These are phyloP conservation scores for Formica aserva DNA, from an alignment of 2,888 invertebrate genomes.

Conservation along the genomic window DNA sequence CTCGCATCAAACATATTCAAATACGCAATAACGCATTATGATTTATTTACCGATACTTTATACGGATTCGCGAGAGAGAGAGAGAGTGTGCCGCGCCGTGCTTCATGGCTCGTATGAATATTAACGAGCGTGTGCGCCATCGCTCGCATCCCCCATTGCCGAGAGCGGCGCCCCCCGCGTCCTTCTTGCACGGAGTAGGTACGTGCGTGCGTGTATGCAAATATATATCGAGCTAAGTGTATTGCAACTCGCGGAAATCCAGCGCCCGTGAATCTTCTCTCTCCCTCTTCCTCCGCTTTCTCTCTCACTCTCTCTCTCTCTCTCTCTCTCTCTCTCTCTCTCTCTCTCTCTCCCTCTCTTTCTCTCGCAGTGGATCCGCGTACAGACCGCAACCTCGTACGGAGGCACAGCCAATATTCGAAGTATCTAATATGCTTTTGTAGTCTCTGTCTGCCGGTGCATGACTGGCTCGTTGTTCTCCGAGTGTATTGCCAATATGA, in stretches of 20 bases:
- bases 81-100: constrained; percentile 66
- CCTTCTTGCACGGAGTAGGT: constrained; percentile 71
- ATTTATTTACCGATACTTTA: constrained; percentile 83
- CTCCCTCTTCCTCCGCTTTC: constrained; percentile 44
- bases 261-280: constrained; percentile 66
- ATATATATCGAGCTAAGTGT: constrained; percentile 77
- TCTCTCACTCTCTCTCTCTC: constrained; percentile 27
- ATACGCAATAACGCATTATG: constrained; percentile 81
- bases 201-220: constrained; percentile 74
- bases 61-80: constrained; percentile 65
- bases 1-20: constrained; percentile 81
- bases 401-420: constrained; percentile 79
- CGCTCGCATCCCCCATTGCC: constrained; percentile 55
- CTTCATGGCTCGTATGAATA: constrained; percentile 81
- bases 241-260: constrained; percentile 77
- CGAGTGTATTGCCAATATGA: constrained; percentile 67
- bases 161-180: constrained; percentile 44
- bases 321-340: background rate
- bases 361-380: constrained; percentile 55
- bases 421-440: constrained; percentile 82
- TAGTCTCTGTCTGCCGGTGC: constrained; percentile 57
- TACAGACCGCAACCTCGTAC: constrained; percentile 63
- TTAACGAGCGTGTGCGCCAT: constrained; percentile 76
- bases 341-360: background rate
- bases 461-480: constrained; percentile 48